phyloP scores from a whole-genome alignment of 1,140 invertebrate species.

The Brachionus rubens region DNA sequence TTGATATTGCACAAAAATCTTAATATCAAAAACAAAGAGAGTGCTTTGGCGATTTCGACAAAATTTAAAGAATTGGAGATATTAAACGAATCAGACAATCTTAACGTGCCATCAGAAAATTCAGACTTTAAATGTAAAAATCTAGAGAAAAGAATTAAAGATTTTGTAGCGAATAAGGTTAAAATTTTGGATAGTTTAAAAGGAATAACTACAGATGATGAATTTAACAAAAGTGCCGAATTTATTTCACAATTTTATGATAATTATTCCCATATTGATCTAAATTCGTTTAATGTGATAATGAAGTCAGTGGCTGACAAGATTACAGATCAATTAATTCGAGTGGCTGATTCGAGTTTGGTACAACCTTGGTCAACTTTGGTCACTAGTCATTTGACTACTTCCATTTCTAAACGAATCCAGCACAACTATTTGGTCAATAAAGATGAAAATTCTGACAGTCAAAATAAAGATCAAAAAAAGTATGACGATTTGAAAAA shows the following conservation, averaged over 20 bases:
- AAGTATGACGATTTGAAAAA: not conserved
- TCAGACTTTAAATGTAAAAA: no score
- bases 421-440: not conserved
- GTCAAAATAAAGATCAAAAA: not conserved
- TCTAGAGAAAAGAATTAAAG: no score
- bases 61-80: no score
- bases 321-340: not conserved
- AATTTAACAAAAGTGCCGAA: no score
- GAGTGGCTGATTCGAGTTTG: not conserved
- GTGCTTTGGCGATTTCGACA: not conserved
- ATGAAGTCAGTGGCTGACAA: constrained; percentile 12
- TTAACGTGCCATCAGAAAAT: no score
- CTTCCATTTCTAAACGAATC: not conserved
- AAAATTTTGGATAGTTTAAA: no score
- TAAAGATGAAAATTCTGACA: not conserved
- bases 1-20: not conserved
- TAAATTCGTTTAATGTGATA: not conserved
- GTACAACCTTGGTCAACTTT: not conserved
- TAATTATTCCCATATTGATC: not conserved
- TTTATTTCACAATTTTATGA: not conserved
- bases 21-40: not conserved
- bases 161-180: no score
- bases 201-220: no score
- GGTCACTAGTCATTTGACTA: not conserved
- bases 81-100: no score